Conservation (phyloP, 2,797 vertebrate species). For the Malurus leucopterus region DNA sequence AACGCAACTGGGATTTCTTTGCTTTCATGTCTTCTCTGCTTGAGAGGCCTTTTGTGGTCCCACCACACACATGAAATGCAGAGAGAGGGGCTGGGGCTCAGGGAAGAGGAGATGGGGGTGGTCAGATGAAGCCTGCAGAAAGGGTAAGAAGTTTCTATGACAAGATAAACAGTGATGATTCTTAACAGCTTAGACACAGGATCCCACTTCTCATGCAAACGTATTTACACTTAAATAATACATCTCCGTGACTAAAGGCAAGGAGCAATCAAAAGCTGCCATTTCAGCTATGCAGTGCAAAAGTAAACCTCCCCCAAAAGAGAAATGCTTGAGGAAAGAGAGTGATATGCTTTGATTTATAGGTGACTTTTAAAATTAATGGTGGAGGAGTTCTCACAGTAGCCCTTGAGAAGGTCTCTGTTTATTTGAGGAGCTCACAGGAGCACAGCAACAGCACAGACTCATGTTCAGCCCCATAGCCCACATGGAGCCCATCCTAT, state of each 20-base stretch:
- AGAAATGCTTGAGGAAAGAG: neutral
- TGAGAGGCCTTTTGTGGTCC: neutral
- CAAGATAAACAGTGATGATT: neutral
- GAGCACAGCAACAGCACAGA: neutral
- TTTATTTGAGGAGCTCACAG: conserved; percentile 38
- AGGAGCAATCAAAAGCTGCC: conserved; percentile 8
- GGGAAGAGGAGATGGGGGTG: neutral
- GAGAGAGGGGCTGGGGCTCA: neutral
- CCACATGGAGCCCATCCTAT: neutral
- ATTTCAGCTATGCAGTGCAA: neutral
- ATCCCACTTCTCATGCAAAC: neutral
- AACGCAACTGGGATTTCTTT: conserved; percentile 1
- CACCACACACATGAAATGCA: neutral
- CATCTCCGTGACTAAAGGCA: neutral
- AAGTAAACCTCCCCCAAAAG: conserved; percentile 4
- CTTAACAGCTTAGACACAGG: conserved; percentile 4
- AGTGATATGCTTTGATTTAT: conserved; percentile 7
- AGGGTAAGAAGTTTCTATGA: neutral
- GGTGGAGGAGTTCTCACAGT: neutral
- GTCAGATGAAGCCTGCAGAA: neutral
- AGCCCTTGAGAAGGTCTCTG: conserved; percentile 5
- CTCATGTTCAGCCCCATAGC: neutral
- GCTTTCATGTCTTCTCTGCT: neutral
- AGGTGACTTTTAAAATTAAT: neutral
- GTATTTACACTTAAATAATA: conserved; percentile 33